phyloP scores from a whole-genome alignment of 2,888 invertebrate genomes.

The Stenichneumon culpator region DNA sequence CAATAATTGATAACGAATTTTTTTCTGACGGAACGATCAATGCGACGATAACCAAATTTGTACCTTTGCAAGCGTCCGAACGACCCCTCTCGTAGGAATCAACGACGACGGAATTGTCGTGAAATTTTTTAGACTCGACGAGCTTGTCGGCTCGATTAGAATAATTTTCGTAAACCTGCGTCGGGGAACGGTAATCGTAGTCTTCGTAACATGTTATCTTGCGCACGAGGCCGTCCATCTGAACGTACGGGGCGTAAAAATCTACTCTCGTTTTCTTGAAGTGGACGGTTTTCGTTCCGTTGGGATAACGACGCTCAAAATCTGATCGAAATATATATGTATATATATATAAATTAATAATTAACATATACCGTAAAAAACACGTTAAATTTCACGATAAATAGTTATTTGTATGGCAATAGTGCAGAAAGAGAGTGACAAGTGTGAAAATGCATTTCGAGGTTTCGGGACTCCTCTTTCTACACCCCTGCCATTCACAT shows the following conservation, averaged over 20 bases:
- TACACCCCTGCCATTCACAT: too few species aligned
- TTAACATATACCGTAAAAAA: too few species aligned
- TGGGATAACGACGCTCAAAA: conserved; percentile 91
- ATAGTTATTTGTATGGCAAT: background rate
- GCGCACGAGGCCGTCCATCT: conserved; percentile 90
- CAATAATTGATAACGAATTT: background rate
- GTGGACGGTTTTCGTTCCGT: conserved; percentile 88
- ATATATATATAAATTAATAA: too few species aligned
- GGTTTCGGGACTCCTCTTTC: too few species aligned
- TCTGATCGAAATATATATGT: conserved; percentile 82
- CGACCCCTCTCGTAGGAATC: conserved; percentile 90
- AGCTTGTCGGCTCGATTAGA: conserved; percentile 89
- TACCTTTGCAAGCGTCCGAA: conserved; percentile 90
- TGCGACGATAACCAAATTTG: conserved; percentile 67
- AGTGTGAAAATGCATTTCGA: too few species aligned
- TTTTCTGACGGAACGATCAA: background rate
- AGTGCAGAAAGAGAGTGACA: too few species aligned
- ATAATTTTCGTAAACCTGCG: conserved; percentile 79
- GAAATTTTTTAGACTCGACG: conserved; percentile 86
- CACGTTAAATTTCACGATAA: conserved; percentile 28
- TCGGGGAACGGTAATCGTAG: conserved; percentile 86
- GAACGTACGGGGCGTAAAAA: conserved; percentile 91
- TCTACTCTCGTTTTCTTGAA: conserved; percentile 92
- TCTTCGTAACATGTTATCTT: conserved; percentile 88
- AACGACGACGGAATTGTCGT: conserved; percentile 85